phyloP scores from a whole-genome alignment of 2,113 vertebrate species.

The Enhydra lutris region DNA sequence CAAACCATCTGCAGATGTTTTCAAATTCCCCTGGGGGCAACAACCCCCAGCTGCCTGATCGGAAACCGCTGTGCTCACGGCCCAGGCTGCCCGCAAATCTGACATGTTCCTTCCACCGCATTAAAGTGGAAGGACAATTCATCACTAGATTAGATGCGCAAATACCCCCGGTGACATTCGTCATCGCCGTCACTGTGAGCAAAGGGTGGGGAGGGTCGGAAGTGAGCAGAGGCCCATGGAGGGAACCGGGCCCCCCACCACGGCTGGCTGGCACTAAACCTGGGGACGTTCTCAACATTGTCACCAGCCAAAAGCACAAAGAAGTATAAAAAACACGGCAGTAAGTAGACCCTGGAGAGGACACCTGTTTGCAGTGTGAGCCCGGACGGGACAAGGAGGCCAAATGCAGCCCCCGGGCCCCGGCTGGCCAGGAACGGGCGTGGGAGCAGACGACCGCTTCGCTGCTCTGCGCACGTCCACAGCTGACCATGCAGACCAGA shows the following conservation, averaged over 20 bases:
- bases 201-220: not conserved
- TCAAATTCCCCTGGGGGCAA: not conserved
- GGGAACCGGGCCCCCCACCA: accelerated
- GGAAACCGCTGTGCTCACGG: not conserved
- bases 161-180: not conserved
- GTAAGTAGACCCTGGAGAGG: not conserved
- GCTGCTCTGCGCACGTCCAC: accelerated
- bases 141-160: no score
- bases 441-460: not conserved
- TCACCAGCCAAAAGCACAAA: not conserved
- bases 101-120: not conserved
- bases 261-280: accelerated
- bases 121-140: not conserved
- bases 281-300: not conserved
- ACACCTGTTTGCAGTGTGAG: not conserved
- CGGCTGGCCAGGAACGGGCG: accelerated
- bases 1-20: not conserved
- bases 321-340: not conserved
- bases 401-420: accelerated
- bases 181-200: not conserved
- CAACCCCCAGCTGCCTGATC: not conserved
- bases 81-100: not conserved
- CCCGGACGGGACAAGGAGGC: not conserved
- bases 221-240: not conserved
- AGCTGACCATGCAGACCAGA: accelerated